Conservation (phyloP, 2,888 invertebrate species). For the Palloptera scutellata region DNA sequence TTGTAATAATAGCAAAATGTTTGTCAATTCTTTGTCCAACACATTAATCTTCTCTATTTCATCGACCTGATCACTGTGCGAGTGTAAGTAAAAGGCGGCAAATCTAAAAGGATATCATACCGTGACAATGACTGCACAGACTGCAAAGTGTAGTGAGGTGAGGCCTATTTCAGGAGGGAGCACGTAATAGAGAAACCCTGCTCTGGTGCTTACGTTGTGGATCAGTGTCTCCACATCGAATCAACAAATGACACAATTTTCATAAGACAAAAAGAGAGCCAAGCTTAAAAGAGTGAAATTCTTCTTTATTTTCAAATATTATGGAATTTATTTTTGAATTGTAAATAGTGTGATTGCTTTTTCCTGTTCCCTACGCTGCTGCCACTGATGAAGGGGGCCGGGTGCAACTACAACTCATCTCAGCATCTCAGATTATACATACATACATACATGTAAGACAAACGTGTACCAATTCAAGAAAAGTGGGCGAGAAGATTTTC, state of each 20-base stretch:
- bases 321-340: neutral
- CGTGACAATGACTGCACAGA: constrained; percentile 10
- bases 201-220: neutral
- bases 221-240: constrained; percentile 35
- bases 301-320: neutral
- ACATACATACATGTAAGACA: too few relatives aligned
- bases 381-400: constrained; percentile 26
- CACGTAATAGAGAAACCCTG: too few relatives aligned
- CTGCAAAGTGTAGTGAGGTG: constrained; percentile 16
- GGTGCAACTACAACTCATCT: constrained; percentile 9
- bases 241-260: constrained; percentile 40
- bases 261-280: constrained; percentile 6
- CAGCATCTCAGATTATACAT: neutral
- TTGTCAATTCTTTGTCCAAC: constrained; percentile 26
- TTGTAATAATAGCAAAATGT: constrained; percentile 13
- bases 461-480: too few relatives aligned
- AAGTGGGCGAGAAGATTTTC: neutral
- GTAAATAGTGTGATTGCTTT: neutral
- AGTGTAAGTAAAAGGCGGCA: constrained; percentile 19
- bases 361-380: neutral
- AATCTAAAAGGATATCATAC: constrained; percentile 27
- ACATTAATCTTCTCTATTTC: constrained; percentile 24
- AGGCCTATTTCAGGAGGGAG: constrained; percentile 2
- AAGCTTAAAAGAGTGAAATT: constrained; percentile 6
- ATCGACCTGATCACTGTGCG: constrained; percentile 7